phyloP scores from a whole-genome alignment of 1,140 invertebrate genomes.

The Dendroctonus valens region DNA sequence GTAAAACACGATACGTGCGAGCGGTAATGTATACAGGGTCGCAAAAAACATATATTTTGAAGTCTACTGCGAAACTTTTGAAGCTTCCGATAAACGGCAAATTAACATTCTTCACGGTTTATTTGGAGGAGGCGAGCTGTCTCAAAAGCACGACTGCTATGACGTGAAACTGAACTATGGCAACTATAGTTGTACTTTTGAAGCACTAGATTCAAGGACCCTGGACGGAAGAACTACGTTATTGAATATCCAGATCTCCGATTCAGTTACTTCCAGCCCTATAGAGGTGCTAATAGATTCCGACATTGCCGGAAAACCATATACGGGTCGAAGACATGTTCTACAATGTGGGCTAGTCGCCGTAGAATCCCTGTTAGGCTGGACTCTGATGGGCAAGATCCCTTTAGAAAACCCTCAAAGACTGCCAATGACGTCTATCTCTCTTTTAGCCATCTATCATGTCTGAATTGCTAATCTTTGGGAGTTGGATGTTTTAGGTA shows the following conservation, averaged over 20 bases:
- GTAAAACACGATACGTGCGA: no score
- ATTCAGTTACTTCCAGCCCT: background rate
- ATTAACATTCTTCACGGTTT: no score
- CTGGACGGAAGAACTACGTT: conserved; percentile 25
- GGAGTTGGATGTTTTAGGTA: conserved; percentile 8
- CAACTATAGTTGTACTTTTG: conserved; percentile 4
- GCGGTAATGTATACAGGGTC: no score
- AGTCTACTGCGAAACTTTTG: no score
- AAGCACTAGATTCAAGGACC: conserved; percentile 15
- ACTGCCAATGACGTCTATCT: conserved; percentile 12
- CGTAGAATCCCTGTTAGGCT: conserved; percentile 44
- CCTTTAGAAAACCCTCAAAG: background rate
- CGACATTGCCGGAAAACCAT: conserved; percentile 29
- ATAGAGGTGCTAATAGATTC: conserved; percentile 29
- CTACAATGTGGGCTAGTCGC: conserved; percentile 42
- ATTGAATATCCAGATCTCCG: conserved; percentile 16
- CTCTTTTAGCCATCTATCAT: conserved; percentile 20
- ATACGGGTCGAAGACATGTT: conserved; percentile 39
- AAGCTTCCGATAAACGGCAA: no score
- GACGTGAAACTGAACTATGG: no score
- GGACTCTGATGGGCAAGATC: conserved; percentile 43
- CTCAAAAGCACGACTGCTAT: no score
- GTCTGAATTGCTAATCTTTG: conserved; percentile 15
- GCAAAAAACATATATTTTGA: no score
- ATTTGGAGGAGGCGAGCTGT: no score